Conservation (phyloP, 2,113 vertebrate genomes). For the Amphilophus citrinellus region DNA sequence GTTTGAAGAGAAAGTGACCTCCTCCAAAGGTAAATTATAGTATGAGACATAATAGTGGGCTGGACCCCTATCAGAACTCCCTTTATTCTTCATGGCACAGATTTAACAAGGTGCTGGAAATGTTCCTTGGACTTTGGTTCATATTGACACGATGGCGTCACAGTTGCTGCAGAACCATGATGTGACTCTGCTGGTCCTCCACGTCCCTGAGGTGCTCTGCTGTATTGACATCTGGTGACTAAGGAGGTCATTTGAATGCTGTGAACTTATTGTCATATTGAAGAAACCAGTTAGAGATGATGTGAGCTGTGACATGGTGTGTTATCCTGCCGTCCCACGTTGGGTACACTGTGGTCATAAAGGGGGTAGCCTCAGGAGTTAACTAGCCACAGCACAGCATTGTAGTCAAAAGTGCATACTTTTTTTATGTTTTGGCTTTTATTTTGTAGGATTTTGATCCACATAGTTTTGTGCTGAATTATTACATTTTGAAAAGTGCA, state of each 20-base stretch:
- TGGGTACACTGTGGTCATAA: no score
- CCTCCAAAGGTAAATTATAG: background rate
- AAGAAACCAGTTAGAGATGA: background rate
- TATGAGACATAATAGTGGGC: no score
- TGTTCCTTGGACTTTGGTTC: background rate
- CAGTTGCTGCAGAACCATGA: background rate
- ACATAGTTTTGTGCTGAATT: background rate
- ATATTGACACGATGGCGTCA: background rate
- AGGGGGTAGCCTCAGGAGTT: no score
- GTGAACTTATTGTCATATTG: background rate
- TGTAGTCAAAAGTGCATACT: fast-evolving
- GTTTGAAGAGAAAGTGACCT: background rate
- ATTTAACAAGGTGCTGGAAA: background rate
- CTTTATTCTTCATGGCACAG: background rate
- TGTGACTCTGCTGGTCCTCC: background rate
- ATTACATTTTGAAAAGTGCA: background rate
- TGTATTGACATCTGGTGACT: background rate
- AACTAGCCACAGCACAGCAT: background rate
- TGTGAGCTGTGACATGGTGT: fast-evolving
- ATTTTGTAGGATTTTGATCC: conserved; percentile 1
- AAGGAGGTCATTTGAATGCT: background rate
- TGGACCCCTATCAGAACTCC: fast-evolving
- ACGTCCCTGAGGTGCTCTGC: background rate
- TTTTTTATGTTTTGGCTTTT: background rate
- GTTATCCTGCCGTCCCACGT: background rate